Evolutionary conservation across 2,888 invertebrate species (phyloP), one percentile per base, ranked within the genome.

Genomic region (Cerceris rybyensis): DNA sequence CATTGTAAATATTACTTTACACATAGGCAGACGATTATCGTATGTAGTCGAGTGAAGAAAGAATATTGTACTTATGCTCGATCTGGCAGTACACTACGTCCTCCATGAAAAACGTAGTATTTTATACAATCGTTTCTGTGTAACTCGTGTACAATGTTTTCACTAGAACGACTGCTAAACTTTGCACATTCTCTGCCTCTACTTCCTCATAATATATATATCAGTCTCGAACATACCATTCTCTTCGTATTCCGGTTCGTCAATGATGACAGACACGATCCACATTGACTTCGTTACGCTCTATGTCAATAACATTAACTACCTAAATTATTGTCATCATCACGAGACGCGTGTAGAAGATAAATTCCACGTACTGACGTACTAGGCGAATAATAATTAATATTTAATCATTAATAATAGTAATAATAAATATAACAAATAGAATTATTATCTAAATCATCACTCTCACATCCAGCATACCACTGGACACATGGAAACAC

Each of bases 321-420:
- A 88, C 70, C 89, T 89, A 89, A 88, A 80, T 89, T 89, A 89
- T 89, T 89, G 90, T 89, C 89, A 89, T 83, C 83, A 84, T 88
- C 82, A 75, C 85, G 86, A 82, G 89, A 88, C 82, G 75, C 78
- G 74, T 74, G 63, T 68, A 78, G 78, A 72, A 82, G 58, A 76
- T 70, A 67, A 59, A 72, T 77, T 57, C 70, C 64, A 28, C 73
- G 70, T 78, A 74, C 67, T 67, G 78, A 72, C 73, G 43, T 64
- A 28, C 57, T 66, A 76, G 76, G 43, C 70, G 80, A 80, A 76
- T 84, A 83, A 28, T 28, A 28, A 28, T 28, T 28, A 28, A 28
- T 28, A n/a, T n/a, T n/a, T n/a, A n/a, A n/a, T n/a, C n/a, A n/a
- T n/a, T n/a, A n/a, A n/a, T n/a, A n/a, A n/a, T n/a, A n/a, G n/a